These are phyloP conservation scores for Stegastes partitus DNA, from an alignment of 2,113 vertebrate genomes.

Conservation along the genomic window DNA sequence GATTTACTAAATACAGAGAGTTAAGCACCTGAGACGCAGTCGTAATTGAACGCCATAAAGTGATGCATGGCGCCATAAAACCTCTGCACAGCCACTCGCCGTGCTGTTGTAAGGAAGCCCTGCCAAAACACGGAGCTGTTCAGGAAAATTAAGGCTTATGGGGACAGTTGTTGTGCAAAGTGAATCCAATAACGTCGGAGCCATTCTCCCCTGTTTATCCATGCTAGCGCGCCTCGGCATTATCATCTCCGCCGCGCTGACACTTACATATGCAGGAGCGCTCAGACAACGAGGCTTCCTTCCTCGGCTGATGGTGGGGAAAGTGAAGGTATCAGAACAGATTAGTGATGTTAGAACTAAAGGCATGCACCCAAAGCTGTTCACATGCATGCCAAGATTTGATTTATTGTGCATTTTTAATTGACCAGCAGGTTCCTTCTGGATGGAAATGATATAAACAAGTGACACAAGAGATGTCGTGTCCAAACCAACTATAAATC, in stretches of 20 bases:
- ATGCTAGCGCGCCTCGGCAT: slow-evolving; percentile 64
- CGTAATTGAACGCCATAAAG: slow-evolving; percentile 75
- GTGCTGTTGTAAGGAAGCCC: slow-evolving; percentile 63
- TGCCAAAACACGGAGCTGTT: slow-evolving; percentile 77
- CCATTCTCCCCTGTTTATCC: slow-evolving; percentile 68
- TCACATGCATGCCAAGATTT: too few relatives aligned
- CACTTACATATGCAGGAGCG: slow-evolving; percentile 64
- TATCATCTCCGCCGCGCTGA: slow-evolving; percentile 68
- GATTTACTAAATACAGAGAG: slow-evolving; percentile 70
- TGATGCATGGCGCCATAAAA: slow-evolving; percentile 73
- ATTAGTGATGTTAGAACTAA: neutral
- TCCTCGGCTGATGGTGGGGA: slow-evolving; percentile 30
- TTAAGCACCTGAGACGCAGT: slow-evolving; percentile 76
- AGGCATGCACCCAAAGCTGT: neutral
- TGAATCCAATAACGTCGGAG: slow-evolving; percentile 71
- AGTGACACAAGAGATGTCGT: too few relatives aligned
- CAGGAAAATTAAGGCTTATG: slow-evolving; percentile 74
- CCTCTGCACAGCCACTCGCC: slow-evolving; percentile 66
- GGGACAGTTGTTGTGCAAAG: slow-evolving; percentile 76
- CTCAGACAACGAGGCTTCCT: slow-evolving; percentile 18
- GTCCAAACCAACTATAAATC: too few relatives aligned
- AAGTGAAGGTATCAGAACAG: neutral
- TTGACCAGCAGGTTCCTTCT: too few relatives aligned
- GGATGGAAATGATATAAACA: too few relatives aligned
- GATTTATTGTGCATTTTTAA: too few relatives aligned